Evolutionary conservation across 2,113 vertebrate species (phyloP).

Genomic region (Pardalotus punctatus): DNA sequence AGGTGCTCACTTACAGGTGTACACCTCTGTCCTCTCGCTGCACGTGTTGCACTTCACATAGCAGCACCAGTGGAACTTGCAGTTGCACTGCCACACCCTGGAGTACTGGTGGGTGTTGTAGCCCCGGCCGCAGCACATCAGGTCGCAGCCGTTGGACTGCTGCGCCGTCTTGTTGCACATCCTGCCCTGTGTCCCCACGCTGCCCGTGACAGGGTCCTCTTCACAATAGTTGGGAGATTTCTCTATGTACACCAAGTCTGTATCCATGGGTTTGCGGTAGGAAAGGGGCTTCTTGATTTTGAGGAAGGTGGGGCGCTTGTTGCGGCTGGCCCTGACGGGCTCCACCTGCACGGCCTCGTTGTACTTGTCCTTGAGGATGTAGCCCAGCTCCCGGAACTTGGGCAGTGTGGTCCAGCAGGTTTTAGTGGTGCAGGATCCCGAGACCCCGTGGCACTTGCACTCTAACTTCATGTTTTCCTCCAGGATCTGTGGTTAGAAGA

Average conservation of each 20-base stretch:
- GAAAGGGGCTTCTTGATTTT: constrained; percentile 96
- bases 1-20: constrained; percentile 89
- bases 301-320: constrained; percentile 94
- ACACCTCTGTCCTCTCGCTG: constrained; percentile 96
- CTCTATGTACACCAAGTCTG: constrained; percentile 96
- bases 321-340: constrained; percentile 89
- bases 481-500: constrained; percentile 78
- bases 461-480: constrained; percentile 94
- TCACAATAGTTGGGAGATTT: constrained; percentile 98
- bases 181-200: constrained; percentile 90
- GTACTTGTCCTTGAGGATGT: constrained; percentile 97
- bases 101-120: constrained; percentile 99
- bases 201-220: constrained; percentile 88
- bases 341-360: constrained; percentile 92
- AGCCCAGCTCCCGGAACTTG: constrained; percentile 95
- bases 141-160: constrained; percentile 90
- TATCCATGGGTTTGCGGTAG: constrained; percentile 95
- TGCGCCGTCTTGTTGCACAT: constrained; percentile 96
- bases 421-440: constrained; percentile 95
- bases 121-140: constrained; percentile 97
- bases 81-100: constrained; percentile 98
- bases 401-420: constrained; percentile 98
- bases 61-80: constrained; percentile 99
- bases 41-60: constrained; percentile 98
- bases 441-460: constrained; percentile 94